Evolutionary conservation across 1,140 invertebrate genomes (phyloP), one percentile per base, ranked within the genome.

Genomic region (Diplogasteroides magnus): DNA sequence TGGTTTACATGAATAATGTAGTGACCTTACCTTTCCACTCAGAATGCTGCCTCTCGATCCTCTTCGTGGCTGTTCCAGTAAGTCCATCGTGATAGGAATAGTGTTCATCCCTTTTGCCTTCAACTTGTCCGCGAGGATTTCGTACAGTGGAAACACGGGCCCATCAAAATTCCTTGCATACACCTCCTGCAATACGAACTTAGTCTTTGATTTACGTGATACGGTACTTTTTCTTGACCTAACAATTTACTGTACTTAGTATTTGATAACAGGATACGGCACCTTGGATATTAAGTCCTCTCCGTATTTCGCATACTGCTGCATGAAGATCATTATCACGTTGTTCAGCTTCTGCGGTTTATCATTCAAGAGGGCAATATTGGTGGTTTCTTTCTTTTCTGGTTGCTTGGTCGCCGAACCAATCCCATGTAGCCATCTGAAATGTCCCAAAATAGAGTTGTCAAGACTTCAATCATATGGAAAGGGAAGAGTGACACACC

Each of bases 11-110:
- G n/a, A n/a, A n/a, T n/a, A n/a, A n/a, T n/a, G n/a, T n/a, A n/a
- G n/a, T n/a, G 37, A 19, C 6, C 19, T 11, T 48, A 48, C 79
- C 60, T 78, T 80, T 27, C 79, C 79, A 57, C 82, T 83, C 6
- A 83, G 57, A 63, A 81, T 81, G 6, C 81, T 83, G 23, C 79
- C 79, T 48, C 79, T 72, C n/a, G 79, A 81, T 19, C 79, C 79
- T 6, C 79, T 59, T 63, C 79, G 32, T 27, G 75, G 64, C 19
- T 73, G 69, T 26, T 83, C 79, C 58, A 62, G 64, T 31, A 29
- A 55, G 37, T 3, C 61, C 14, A 63, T 27, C 37, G 25, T 68
- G 67, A 19, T 37, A 64, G 25, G 25, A 55, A 57, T 57, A 76
- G 31, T 23, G 23, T 69, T 60, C 27, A 23, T 6, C 27, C n/a